phyloP scores from a whole-genome alignment of 2,888 invertebrate genomes.

The Yponomeuta malinellus region DNA sequence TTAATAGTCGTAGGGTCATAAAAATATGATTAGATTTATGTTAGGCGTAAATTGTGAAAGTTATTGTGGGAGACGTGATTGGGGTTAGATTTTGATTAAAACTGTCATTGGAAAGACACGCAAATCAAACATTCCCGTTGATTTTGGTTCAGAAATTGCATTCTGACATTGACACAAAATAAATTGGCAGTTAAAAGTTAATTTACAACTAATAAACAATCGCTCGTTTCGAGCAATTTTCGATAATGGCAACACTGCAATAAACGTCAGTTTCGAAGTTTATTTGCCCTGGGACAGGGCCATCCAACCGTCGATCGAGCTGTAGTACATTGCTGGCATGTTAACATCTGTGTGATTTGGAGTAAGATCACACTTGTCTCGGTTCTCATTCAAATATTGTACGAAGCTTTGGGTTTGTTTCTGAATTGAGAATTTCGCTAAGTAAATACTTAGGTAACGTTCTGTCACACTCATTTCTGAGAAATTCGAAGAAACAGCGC shows the following conservation, averaged over 20 bases:
- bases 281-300: background rate
- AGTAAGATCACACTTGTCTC: no score
- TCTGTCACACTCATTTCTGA: no score
- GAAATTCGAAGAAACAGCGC: no score
- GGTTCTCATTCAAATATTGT: no score
- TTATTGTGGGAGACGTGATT: no score
- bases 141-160: background rate
- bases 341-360: background rate
- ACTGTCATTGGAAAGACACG: background rate
- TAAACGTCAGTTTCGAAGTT: conserved; percentile 21
- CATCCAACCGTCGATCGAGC: no score
- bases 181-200: conserved; percentile 9
- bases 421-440: no score
- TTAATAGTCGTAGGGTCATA: no score
- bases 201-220: conserved; percentile 10
- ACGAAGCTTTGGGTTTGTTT: no score
- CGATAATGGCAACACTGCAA: conserved; percentile 9
- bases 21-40: no score
- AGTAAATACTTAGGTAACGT: no score
- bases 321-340: background rate
- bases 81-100: background rate
- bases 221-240: background rate
- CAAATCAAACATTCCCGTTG: background rate
- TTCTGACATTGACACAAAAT: background rate
- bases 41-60: no score